A percentile compares a stretch with the other conserved stretches of the same genome.
These are phyloP conservation scores for Corythornis vintsioides DNA, from an alignment of 2,113 vertebrate genomes.

Conservation along the genomic window DNA sequence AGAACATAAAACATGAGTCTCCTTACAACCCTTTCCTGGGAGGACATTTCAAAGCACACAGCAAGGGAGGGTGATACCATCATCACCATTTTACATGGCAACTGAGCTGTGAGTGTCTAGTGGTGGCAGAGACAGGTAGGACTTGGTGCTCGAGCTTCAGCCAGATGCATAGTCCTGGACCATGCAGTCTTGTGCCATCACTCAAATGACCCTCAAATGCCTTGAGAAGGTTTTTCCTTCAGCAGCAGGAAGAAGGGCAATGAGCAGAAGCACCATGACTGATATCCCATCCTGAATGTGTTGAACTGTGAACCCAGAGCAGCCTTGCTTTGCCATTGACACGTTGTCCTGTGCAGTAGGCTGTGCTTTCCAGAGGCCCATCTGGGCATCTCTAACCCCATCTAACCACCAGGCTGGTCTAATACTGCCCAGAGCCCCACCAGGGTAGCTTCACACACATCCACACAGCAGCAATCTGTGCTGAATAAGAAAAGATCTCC, in stretches of 20 bases:
- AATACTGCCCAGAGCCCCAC: rapidly evolving
- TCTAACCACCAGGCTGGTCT: not conserved
- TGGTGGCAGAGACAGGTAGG: not conserved
- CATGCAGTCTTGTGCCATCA: not conserved
- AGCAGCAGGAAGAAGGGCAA: not conserved
- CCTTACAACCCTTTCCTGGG: not conserved
- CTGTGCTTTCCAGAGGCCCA: not conserved
- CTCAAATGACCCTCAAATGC: not conserved
- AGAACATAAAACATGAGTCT: not conserved
- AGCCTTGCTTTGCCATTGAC: not conserved
- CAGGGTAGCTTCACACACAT: not conserved
- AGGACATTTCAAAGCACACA: not conserved
- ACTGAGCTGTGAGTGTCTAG: not conserved
- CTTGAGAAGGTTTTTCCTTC: not conserved
- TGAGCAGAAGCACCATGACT: not conserved
- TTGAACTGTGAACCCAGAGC: not conserved
- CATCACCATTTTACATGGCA: not conserved
- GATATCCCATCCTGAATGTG: not conserved
- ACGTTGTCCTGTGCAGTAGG: not conserved
- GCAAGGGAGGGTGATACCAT: not conserved
- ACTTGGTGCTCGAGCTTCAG: not conserved
- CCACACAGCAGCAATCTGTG: not conserved
- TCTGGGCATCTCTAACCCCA: not conserved
- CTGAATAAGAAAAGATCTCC: not conserved
- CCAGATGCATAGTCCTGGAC: not conserved